These are phyloP conservation scores for Heliconius charithonia DNA, from an alignment of 2,888 invertebrate genomes.

Conservation along the genomic window DNA sequence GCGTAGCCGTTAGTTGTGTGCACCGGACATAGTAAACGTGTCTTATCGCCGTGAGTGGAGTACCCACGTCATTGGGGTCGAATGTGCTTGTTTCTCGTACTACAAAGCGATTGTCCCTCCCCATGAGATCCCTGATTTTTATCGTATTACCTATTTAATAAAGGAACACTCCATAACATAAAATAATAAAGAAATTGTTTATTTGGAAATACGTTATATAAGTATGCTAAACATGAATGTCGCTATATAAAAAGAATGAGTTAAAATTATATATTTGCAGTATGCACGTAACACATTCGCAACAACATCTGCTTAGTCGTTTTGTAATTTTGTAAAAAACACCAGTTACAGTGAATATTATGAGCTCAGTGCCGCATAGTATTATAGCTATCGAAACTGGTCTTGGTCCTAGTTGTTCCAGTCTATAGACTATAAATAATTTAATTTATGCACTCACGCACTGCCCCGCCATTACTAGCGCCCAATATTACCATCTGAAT, in stretches of 20 bases:
- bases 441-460: conserved; percentile 48
- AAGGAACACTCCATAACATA: background rate
- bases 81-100: conserved; percentile 51
- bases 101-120: conserved; percentile 68
- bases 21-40: conserved; percentile 54
- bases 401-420: conserved; percentile 43
- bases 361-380: conserved; percentile 39
- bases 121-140: conserved; percentile 64
- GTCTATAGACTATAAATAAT: conserved; percentile 46
- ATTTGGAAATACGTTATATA: background rate
- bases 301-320: conserved; percentile 37
- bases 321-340: conserved; percentile 43
- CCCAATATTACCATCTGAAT: conserved; percentile 43
- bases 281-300: conserved; percentile 27
- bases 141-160: conserved; percentile 9
- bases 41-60: conserved; percentile 65
- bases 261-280: conserved; percentile 26
- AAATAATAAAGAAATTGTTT: background rate
- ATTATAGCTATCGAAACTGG: conserved; percentile 41
- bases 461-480: conserved; percentile 31
- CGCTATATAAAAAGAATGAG: background rate
- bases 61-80: conserved; percentile 66
- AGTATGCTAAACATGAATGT: background rate
- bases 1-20: conserved; percentile 29
- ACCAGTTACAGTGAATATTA: conserved; percentile 30